Evolutionary conservation across 2,888 invertebrate genomes (phyloP).

Genomic region (Elaeidobius kamerunicus): DNA sequence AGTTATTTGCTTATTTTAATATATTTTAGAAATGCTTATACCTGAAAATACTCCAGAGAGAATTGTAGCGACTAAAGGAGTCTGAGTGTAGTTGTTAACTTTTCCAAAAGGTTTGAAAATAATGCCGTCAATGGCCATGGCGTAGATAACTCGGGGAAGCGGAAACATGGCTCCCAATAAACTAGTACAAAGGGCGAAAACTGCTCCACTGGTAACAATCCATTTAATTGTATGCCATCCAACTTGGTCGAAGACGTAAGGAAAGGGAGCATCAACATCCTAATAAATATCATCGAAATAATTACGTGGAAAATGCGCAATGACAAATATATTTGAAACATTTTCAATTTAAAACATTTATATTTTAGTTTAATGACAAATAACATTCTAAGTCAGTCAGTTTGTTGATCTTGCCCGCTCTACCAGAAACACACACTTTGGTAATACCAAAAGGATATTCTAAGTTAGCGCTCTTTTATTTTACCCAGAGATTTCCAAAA

Average conservation of each 20-base stretch:
- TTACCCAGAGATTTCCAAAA: too few relatives aligned
- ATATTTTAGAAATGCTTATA: too few relatives aligned
- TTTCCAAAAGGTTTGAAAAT: slow-evolving; percentile 70
- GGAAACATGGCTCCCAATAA: slow-evolving; percentile 87
- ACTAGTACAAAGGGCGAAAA: slow-evolving; percentile 88
- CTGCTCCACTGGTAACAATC: slow-evolving; percentile 88
- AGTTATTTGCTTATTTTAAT: too few relatives aligned
- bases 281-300: slow-evolving; percentile 48
- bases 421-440: too few relatives aligned
- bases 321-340: too few relatives aligned
- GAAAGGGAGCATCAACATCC: slow-evolving; percentile 83
- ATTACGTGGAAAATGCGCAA: too few relatives aligned
- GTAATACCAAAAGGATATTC: too few relatives aligned
- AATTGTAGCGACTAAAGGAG: slow-evolving; percentile 75
- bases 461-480: too few relatives aligned
- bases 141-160: slow-evolving; percentile 81
- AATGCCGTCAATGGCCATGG: slow-evolving; percentile 87
- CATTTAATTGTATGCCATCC: slow-evolving; percentile 78
- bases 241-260: slow-evolving; percentile 74
- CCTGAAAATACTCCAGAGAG: slow-evolving; percentile 75
- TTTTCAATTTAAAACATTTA: not conserved
- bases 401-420: too few relatives aligned
- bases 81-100: slow-evolving; percentile 71
- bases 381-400: too few relatives aligned
- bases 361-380: not conserved